A percentile compares a stretch with the other conserved stretches of the same genome.
Conservation (phyloP, 2,888 invertebrate genomes). For the Deroplatys truncata region DNA sequence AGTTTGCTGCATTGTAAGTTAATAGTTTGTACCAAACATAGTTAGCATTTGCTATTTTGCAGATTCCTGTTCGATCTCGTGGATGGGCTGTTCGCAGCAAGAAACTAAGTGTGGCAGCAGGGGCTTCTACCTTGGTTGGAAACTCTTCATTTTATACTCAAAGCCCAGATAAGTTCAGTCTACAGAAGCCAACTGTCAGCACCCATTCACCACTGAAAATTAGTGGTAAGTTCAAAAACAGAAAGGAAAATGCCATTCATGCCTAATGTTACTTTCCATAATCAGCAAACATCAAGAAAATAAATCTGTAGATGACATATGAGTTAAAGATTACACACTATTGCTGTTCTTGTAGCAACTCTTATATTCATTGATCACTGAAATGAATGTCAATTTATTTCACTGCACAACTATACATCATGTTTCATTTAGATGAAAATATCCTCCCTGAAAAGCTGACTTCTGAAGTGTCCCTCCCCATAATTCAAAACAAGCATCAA, state of each 20-base stretch:
- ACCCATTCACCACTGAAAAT: conserved; percentile 1
- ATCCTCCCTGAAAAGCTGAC: no score
- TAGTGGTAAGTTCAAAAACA: background rate
- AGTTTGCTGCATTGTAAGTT: background rate
- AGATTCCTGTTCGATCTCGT: conserved; percentile 60
- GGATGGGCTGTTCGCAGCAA: conserved; percentile 63
- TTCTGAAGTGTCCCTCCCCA: no score
- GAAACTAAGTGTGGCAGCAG: conserved; percentile 47
- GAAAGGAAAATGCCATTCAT: background rate
- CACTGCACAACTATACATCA: no score
- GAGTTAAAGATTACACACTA: no score
- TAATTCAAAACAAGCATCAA: no score
- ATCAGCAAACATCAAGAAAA: no score
- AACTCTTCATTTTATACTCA: conserved; percentile 37
- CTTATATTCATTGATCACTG: no score
- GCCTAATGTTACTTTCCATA: no score
- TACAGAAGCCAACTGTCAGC: conserved; percentile 19
- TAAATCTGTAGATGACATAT: no score
- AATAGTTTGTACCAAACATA: background rate
- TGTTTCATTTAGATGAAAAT: no score
- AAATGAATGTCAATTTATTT: no score
- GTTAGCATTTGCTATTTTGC: background rate
- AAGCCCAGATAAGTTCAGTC: conserved; percentile 25
- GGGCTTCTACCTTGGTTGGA: conserved; percentile 36
- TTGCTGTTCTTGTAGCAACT: no score